A percentile compares a stretch with the other conserved stretches of the same genome.
Conservation (phyloP, 1,140 invertebrate species). For the Heliconius eleuchia region DNA sequence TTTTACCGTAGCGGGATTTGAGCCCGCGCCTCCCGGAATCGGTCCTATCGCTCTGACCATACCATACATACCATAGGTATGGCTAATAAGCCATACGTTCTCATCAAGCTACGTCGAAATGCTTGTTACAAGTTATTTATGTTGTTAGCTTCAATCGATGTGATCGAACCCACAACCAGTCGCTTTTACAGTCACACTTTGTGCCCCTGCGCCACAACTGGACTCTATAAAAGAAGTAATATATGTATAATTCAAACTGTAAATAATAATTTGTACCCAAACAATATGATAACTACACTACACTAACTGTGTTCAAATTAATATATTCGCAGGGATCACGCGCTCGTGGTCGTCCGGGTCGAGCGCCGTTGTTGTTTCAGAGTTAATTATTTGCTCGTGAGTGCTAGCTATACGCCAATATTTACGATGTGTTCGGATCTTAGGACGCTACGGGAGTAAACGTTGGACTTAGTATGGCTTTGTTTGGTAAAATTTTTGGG, state of each 20-base stretch:
- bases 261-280: neutral
- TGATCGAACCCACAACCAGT: too few species aligned
- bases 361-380: slow-evolving; percentile 16
- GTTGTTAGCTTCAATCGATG: too few species aligned
- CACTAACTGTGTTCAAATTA: neutral
- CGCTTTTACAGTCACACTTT: too few species aligned
- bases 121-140: too few species aligned
- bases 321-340: neutral
- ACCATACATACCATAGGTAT: too few species aligned
- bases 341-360: neutral
- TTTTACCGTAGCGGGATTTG: too few species aligned
- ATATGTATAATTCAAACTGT: neutral
- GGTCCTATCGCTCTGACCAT: too few species aligned
- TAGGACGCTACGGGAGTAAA: neutral
- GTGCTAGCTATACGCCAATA: neutral
- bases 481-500: neutral
- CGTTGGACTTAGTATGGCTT: neutral
- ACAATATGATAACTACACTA: neutral
- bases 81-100: too few species aligned
- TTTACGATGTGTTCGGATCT: neutral
- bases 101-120: too few species aligned
- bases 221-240: neutral
- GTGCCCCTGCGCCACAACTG: too few species aligned
- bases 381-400: slow-evolving; percentile 5
- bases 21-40: too few species aligned